phyloP scores from a whole-genome alignment of 2,888 invertebrate species.

The Papilio gigon region DNA sequence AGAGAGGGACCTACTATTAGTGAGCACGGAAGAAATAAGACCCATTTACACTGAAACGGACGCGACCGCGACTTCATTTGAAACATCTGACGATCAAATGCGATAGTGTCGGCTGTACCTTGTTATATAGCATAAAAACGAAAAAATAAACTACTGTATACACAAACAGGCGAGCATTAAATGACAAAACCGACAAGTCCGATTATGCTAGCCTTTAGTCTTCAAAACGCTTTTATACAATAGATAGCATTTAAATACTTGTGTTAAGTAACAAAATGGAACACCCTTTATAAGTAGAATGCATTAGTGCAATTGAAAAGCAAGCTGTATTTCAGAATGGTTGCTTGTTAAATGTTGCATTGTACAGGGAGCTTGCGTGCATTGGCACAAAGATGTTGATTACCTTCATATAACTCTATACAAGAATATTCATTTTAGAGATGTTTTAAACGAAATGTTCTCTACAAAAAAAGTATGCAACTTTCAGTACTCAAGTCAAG shows the following conservation, averaged over 20 bases:
- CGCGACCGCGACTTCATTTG: background rate
- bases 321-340: background rate
- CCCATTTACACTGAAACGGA: background rate
- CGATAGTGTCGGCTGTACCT: no score
- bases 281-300: background rate
- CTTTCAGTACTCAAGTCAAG: background rate
- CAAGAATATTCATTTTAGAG: background rate
- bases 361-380: background rate
- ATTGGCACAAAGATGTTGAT: background rate
- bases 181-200: no score
- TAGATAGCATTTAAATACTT: conserved; percentile 11
- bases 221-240: background rate
- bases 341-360: conserved; percentile 11
- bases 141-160: no score
- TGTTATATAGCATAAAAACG: no score
- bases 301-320: conserved; percentile 1
- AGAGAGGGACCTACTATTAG: background rate
- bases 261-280: background rate
- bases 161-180: no score
- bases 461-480: no score
- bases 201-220: background rate
- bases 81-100: no score
- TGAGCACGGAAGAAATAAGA: background rate
- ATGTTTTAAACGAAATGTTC: background rate
- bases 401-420: background rate